Evolutionary conservation across 2,888 invertebrate genomes (phyloP), one percentile per base, ranked within the genome.

Genomic region (Polymixis flavicincta): DNA sequence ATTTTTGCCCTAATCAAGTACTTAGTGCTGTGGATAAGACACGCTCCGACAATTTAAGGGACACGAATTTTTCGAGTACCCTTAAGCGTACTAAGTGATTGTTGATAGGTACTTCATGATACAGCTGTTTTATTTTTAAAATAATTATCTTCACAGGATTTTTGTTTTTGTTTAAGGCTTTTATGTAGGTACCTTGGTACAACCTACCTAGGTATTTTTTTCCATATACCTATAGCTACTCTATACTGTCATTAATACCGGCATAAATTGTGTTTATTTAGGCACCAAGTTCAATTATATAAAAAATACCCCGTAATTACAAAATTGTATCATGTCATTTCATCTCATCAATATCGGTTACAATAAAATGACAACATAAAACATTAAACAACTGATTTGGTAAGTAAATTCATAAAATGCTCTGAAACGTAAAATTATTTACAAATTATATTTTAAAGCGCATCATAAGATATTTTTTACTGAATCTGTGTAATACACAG

Each of bases 1-100:
- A 89, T 89, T 93, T 92, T 92, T 89, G 78, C 80, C 84, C 84
- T 89, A 92, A 94, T 93, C 91, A 92, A 87, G 89, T 85, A 87
- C 87, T 90, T 87, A 85, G 86, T 86, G 82, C 83, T 88, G 82
- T 57, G 85, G 93, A 94, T 94, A 93, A 92, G 91, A 90, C 94
- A 94, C 94, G 94, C 84, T 82, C 82, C 77, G 80, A 78, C 91
- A 87, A 91, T 93, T 91, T 87, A 87, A 76, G 71, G 75, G 78
- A 80, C 86, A 86, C 88, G 87, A 91, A 89, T 90, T 91, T 87
- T 85, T 83, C 74, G 78, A 90, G 88, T 54, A 71, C 86, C 86
- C 87, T 88, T 85, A 80, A 79, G 76, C 78, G 70, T 74, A 66
- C 75, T 69, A 73, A 82, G 79, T 82, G 76, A 89, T 87, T 80